phyloP scores from a whole-genome alignment of 1,140 invertebrate species.

The Babylonia areolata region DNA sequence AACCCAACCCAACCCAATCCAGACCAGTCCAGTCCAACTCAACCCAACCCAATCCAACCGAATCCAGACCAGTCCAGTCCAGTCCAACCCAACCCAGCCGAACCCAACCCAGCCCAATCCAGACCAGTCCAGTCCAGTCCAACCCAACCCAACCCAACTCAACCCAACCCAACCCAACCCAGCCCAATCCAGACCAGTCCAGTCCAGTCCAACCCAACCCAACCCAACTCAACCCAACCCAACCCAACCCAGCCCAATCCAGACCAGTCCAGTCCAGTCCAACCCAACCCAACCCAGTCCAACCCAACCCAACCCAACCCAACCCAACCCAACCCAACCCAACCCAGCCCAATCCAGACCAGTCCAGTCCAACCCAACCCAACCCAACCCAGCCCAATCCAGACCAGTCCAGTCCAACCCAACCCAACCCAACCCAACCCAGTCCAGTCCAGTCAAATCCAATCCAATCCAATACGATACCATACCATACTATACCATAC shows the following conservation, averaged over 20 bases:
- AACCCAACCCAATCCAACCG: slow-evolving; percentile 18
- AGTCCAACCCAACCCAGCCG: slow-evolving; percentile 2
- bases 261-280: neutral
- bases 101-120: neutral
- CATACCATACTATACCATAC: no score
- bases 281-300: slow-evolving; percentile 10
- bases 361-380: neutral
- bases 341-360: neutral
- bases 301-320: neutral
- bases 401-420: neutral
- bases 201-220: neutral
- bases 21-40: neutral
- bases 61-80: neutral
- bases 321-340: slow-evolving; percentile 8
- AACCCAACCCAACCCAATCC: neutral
- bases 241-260: neutral
- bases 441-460: neutral
- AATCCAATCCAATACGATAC: no score
- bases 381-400: neutral
- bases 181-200: neutral
- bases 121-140: neutral
- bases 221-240: slow-evolving; percentile 10
- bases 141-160: no score
- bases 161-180: slow-evolving; percentile 1
- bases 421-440: slow-evolving; percentile 11